phyloP scores from a whole-genome alignment of 2,113 vertebrate genomes.

The Gobio gobio region DNA sequence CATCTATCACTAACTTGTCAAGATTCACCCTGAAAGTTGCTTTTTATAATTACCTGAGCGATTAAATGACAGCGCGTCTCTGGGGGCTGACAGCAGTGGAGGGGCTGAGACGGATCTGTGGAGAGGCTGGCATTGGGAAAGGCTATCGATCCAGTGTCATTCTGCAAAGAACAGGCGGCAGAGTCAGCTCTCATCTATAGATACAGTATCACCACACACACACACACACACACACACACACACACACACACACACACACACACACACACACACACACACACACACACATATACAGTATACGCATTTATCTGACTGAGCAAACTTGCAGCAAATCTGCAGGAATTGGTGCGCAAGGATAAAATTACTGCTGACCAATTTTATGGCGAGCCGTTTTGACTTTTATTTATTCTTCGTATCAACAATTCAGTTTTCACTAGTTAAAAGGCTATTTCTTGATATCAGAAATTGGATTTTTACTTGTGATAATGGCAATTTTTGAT shows the following conservation, averaged over 20 bases:
- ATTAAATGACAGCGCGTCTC: slow-evolving; percentile 4
- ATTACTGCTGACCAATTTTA: not conserved
- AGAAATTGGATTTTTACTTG: too few species aligned
- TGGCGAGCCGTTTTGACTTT: too few species aligned
- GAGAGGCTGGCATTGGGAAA: not conserved
- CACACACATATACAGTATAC: not conserved
- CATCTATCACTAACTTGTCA: slow-evolving; percentile 29
- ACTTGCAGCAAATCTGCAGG: not conserved
- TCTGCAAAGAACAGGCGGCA: not conserved
- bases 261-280: too few species aligned
- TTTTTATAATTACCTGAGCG: slow-evolving; percentile 33
- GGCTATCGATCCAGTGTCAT: slow-evolving; percentile 4
- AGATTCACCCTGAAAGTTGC: slow-evolving; percentile 6
- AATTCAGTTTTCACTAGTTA: too few species aligned
- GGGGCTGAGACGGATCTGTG: not conserved
- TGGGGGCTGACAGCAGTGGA: not conserved
- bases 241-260: too few species aligned
- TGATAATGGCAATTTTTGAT: too few species aligned
- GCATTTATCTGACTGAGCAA: not conserved
- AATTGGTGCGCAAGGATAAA: not conserved
- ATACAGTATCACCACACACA: slow-evolving; percentile 13
- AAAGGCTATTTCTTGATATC: too few species aligned
- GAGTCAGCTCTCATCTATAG: not conserved
- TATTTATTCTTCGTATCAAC: too few species aligned
- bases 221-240: not conserved